phyloP scores from a whole-genome alignment of 2,113 vertebrate species.

The Aepyceros melampus region DNA sequence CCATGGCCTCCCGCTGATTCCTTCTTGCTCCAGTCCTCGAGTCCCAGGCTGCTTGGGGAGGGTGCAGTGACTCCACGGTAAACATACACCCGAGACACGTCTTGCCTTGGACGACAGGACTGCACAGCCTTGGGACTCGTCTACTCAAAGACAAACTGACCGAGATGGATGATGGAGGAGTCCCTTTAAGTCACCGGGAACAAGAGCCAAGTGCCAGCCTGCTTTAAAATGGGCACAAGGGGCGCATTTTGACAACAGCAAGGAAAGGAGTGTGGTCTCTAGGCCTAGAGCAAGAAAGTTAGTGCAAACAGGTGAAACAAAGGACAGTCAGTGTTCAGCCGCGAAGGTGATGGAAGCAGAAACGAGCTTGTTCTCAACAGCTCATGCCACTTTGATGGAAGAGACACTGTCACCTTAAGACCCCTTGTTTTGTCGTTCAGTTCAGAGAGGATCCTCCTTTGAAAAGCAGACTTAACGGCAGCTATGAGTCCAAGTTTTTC shows the following conservation, averaged over 20 bases:
- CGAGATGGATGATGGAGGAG: not conserved
- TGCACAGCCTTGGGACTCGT: not conserved
- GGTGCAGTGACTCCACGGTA: not conserved
- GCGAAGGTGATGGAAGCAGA: slow-evolving; percentile 22
- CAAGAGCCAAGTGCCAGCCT: no score
- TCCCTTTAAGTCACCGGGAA: not conserved
- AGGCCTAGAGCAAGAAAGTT: not conserved
- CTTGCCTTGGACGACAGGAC: not conserved
- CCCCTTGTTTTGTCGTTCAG: not conserved
- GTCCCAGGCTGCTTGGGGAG: not conserved
- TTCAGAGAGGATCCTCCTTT: slow-evolving; percentile 41
- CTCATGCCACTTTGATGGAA: slow-evolving; percentile 32
- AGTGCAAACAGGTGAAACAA: not conserved
- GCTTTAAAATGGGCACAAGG: not conserved
- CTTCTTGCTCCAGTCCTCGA: not conserved
- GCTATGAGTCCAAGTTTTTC: slow-evolving; percentile 53
- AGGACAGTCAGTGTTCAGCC: not conserved
- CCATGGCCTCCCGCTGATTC: not conserved
- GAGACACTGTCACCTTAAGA: not conserved
- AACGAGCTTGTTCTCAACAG: slow-evolving; percentile 17
- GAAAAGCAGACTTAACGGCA: slow-evolving; percentile 40
- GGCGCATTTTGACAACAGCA: not conserved
- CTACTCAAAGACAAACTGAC: not conserved
- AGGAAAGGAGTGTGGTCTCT: not conserved
- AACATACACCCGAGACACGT: not conserved